Conservation (phyloP, 2,113 vertebrate species). For the Muntiacus muntjak region DNA sequence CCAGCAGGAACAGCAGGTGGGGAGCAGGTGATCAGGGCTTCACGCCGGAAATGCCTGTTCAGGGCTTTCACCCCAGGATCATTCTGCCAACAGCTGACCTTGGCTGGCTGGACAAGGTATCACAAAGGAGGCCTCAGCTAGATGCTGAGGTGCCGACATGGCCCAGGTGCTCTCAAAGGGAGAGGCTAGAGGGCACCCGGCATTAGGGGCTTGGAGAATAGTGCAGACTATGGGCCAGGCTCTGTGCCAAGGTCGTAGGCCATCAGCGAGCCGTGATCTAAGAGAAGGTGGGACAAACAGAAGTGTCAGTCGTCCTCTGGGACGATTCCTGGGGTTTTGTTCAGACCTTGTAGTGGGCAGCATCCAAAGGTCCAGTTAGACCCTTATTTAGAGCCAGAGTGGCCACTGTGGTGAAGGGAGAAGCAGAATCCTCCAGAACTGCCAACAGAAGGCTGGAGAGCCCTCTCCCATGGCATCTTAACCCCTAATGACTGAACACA, state of each 20-base stretch:
- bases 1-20: background rate
- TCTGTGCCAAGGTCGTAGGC: background rate
- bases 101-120: background rate
- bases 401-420: background rate
- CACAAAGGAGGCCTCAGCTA: background rate
- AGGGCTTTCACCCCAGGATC: background rate
- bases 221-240: fast-evolving
- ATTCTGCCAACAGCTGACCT: background rate
- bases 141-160: background rate
- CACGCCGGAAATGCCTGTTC: background rate
- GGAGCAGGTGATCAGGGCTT: background rate
- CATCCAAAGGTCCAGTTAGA: background rate
- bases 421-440: fast-evolving
- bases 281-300: background rate
- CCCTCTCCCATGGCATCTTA: fast-evolving
- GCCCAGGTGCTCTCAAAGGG: background rate
- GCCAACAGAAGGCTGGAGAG: background rate
- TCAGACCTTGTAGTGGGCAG: too few species aligned
- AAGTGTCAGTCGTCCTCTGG: background rate
- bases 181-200: fast-evolving
- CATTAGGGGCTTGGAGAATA: too few species aligned
- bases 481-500: background rate
- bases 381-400: background rate
- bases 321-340: fast-evolving
- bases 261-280: background rate